Conservation (phyloP, 2,888 invertebrate genomes). For the Syritta pipiens region DNA sequence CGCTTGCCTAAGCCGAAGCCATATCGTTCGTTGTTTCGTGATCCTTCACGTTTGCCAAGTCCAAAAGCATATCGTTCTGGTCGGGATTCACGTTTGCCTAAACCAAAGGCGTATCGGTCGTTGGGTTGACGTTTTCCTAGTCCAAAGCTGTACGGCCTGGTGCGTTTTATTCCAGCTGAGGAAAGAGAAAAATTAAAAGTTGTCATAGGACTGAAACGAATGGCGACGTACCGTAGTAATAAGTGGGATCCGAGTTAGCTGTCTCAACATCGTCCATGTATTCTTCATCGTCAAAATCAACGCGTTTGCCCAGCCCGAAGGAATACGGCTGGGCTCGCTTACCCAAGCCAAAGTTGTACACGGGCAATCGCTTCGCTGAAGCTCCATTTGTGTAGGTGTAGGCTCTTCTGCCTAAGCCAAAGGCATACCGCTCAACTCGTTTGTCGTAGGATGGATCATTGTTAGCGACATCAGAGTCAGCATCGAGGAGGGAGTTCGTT, state of each 20-base stretch:
- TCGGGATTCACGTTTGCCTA: slow-evolving; percentile 81
- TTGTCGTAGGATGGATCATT: slow-evolving; percentile 77
- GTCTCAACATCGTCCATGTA: slow-evolving; percentile 47
- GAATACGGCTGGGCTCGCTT: slow-evolving; percentile 78
- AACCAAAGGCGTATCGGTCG: slow-evolving; percentile 81
- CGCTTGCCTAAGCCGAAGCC: slow-evolving; percentile 85
- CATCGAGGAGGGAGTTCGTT: slow-evolving; percentile 38
- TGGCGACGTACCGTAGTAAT: slow-evolving; percentile 48
- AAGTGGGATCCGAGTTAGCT: slow-evolving; percentile 40
- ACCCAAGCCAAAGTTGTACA: slow-evolving; percentile 79
- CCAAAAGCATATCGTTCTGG: slow-evolving; percentile 84
- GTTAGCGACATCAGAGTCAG: slow-evolving; percentile 61
- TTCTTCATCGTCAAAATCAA: slow-evolving; percentile 72
- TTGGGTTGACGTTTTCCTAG: slow-evolving; percentile 82
- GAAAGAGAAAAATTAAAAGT: not conserved
- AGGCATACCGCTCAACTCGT: slow-evolving; percentile 84
- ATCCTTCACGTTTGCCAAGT: slow-evolving; percentile 81
- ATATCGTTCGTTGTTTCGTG: slow-evolving; percentile 78
- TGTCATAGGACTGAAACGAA: not conserved
- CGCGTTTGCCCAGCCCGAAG: slow-evolving; percentile 78
- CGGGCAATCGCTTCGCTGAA: slow-evolving; percentile 78
- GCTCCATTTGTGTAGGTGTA: slow-evolving; percentile 78
- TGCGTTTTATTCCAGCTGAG: slow-evolving; percentile 79
- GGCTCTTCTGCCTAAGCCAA: slow-evolving; percentile 85
- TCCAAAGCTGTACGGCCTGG: slow-evolving; percentile 84